Evolutionary conservation across 1,140 invertebrate species (phyloP), one percentile per base, ranked within the genome.

Genomic region (Metaphire vulgaris): DNA sequence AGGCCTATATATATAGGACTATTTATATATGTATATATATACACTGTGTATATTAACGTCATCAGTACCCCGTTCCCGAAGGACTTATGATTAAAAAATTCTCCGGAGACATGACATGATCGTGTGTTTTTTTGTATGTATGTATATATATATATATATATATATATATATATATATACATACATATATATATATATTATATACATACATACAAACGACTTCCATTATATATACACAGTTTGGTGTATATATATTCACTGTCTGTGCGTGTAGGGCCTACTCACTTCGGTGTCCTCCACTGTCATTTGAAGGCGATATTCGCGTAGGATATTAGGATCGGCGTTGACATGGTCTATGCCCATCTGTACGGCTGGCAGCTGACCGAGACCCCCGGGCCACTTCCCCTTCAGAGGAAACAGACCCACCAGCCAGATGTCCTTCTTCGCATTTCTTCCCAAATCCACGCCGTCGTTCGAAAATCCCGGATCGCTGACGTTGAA

Each of bases 211-310:
- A 21, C 41, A 56, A 12, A 56, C 6, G 6, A 56, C 6, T 56
- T 6, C 41, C n/a, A n/a, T n/a, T n/a, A 56, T 56, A 56, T 21
- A 56, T 56, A 56, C 41, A 56, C 21, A 56, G 41, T 12, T 21
- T 12, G 6, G 21, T 56, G 21, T 21, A 56, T 56, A 21, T 21
- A 56, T 56, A 56, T 21, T 56, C 41, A 56, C 21, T 21, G 21
- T 56, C 41, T n/a, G n/a, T n/a, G n/a, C n/a, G n/a, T n/a, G n/a
- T 41, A 26, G 15, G 2, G 29, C 2, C 26, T 14, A 65, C 33
- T 69, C 75, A 78, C 77, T 69, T 70, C 33, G 14, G 77, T 78
- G 41, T 78, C 74, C 28, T 78, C 67, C 68, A 75, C 56, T 26
- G 74, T 78, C 68, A 78, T 74, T 15, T n/a, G 66, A n/a, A 78